Evolutionary conservation across 2,888 invertebrate genomes (phyloP).

Genomic region (Griposia aprilina): DNA sequence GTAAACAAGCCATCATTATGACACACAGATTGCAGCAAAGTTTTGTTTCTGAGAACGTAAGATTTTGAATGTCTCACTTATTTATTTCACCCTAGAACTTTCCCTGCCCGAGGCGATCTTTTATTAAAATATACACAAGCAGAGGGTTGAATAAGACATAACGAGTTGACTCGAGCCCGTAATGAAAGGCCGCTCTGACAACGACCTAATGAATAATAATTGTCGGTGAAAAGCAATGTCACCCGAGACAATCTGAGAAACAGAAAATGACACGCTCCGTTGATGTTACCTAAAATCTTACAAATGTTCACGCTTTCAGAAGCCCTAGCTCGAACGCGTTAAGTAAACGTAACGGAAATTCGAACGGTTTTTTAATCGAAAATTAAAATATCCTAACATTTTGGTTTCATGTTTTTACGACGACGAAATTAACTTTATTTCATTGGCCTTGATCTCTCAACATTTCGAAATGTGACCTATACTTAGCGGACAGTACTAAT

Average conservation of each 20-base stretch:
- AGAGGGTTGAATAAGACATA: conserved; percentile 83
- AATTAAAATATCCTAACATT: neutral
- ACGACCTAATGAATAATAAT: conserved; percentile 86
- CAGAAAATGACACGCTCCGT: conserved; percentile 60
- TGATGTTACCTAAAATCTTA: conserved; percentile 50
- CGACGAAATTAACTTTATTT: too few relatives aligned
- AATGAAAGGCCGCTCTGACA: conserved; percentile 82
- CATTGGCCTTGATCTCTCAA: too few relatives aligned
- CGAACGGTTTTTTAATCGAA: neutral
- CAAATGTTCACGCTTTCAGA: conserved; percentile 11
- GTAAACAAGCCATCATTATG: conserved; percentile 9
- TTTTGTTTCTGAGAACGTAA: conserved; percentile 47
- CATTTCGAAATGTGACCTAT: neutral
- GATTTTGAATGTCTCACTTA: conserved; percentile 53
- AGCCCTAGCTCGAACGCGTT: neutral
- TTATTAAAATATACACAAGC: conserved; percentile 82
- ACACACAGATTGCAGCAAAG: conserved; percentile 33
- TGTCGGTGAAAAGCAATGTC: conserved; percentile 75
- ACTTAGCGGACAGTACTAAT: too few relatives aligned
- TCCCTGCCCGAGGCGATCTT: conserved; percentile 70
- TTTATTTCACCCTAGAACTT: conserved; percentile 59
- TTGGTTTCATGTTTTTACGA: neutral
- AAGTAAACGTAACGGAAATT: too few relatives aligned
- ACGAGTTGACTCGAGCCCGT: conserved; percentile 76
- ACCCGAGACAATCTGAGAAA: conserved; percentile 73